Percentiles rank a stretch among this genome's conserved stretches.
Conservation (phyloP, 2,797 vertebrate genomes). For the Otus scops region DNA sequence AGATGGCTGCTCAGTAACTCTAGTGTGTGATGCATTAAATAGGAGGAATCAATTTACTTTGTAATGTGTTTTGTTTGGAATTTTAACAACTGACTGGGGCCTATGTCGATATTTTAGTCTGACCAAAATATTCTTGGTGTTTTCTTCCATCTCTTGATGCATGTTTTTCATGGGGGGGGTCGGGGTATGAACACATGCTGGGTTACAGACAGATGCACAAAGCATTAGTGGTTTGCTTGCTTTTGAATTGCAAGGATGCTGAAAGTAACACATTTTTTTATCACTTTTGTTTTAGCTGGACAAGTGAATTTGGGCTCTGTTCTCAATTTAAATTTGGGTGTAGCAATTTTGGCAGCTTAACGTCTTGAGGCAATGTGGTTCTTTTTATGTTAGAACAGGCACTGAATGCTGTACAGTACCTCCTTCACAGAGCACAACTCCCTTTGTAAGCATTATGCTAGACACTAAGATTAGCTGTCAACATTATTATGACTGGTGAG, state of each 20-base stretch:
- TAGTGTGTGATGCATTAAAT: neutral
- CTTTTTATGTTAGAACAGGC: neutral
- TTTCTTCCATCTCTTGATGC: neutral
- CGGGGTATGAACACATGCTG: neutral
- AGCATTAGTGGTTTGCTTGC: neutral
- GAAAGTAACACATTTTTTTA: neutral
- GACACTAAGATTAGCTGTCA: neutral
- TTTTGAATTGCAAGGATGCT: neutral
- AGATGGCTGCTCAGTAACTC: neutral
- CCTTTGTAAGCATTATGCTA: neutral
- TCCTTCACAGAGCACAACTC: neutral
- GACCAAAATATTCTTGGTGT: neutral
- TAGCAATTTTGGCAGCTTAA: neutral
- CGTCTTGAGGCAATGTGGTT: neutral
- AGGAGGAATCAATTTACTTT: neutral
- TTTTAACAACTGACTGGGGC: neutral
- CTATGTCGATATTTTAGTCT: neutral
- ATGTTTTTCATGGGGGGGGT: neutral
- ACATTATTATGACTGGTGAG: neutral
- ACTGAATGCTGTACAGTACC: neutral
- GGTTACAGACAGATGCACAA: neutral
- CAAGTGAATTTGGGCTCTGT: neutral
- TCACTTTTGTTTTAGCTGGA: neutral
- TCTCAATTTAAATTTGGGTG: neutral
- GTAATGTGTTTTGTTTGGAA: neutral